Base-by-base conservation (phyloP, 2,113 vertebrate genomes). In the Neolamprologus hecqui region DNA sequence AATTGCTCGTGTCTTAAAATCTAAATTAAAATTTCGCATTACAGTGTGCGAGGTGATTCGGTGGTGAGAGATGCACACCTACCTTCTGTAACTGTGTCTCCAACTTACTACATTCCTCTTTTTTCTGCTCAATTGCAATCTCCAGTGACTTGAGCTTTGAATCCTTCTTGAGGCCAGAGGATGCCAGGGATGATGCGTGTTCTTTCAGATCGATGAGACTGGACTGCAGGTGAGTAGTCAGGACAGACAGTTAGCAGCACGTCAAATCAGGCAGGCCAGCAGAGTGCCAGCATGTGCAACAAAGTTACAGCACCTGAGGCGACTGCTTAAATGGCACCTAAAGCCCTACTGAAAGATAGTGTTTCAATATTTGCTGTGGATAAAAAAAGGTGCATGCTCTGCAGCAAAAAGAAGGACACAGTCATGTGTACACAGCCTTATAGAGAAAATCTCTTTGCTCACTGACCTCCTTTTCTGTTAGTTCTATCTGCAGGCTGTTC, bases 111-210 rank as follows among this genome's bases (percentile, higher is more conserved):
- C 98, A 99, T 96, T 99, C 99, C 93, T 99, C 99, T 95, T 99
- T 99, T 96, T 99, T 99, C 97, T 99, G 99, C 95, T 99, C 99
- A 33, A 99, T 99, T 92, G 98, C 98, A 87, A 99, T 99, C 97
- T 99, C 99, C 95, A 99, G 96, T 84, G 98, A 97, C 93, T 99
- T 99, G 95, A 99, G 97, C 95, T 99, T 99, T 92, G 99, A 99
- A 93, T 99, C 99, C 93, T 98, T 98, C 96, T 99, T 99, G 90
- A 99, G 97, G 80, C 98, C 97, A 37, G 98, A 97, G 31, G 99
- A 99, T 55, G 99, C 99, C 96, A 99, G 93, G 47, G 99, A 98
- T 53, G 99, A 98, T 63, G 99, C 99, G 73, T 99, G 99, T 92
- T 99, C 98, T 95, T 99, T 99, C 94, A 99, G 94, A 94, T 99